Percentiles rank a stretch among this genome's conserved stretches.
These are phyloP conservation scores for Lycophotia porphyrea DNA, from an alignment of 2,888 invertebrate species.

Conservation along the genomic window DNA sequence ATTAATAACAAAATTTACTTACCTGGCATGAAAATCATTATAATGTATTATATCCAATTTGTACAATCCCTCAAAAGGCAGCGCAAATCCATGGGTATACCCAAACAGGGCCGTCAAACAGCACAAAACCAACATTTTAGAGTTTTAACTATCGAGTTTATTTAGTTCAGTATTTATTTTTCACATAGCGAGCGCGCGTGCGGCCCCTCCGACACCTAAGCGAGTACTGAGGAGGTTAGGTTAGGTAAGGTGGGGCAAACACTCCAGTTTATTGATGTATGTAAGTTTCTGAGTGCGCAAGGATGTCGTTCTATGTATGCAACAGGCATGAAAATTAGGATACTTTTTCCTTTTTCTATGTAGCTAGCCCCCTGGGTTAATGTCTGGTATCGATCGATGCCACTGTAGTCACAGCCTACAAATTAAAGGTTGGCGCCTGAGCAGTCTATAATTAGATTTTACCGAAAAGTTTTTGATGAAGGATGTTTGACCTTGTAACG, in stretches of 20 bases:
- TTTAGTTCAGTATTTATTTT: conserved; percentile 22
- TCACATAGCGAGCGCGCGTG: conserved; percentile 37
- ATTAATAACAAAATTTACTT: conserved; percentile 64
- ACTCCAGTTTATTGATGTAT: conserved; percentile 62
- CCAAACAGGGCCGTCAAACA: conserved; percentile 47
- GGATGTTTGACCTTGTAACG: background rate
- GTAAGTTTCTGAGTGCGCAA: conserved; percentile 53
- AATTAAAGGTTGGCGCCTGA: background rate
- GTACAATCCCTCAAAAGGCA: conserved; percentile 85
- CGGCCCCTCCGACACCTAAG: background rate
- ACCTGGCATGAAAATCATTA: conserved; percentile 91
- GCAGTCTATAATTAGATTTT: background rate
- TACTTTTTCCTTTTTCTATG: background rate
- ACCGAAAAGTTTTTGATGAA: background rate
- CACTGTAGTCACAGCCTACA: background rate
- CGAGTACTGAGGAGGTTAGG: conserved; percentile 38
- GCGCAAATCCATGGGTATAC: conserved; percentile 72
- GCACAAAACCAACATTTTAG: conserved; percentile 55
- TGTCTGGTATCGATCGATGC: conserved; percentile 14
- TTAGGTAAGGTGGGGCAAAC: conserved; percentile 16
- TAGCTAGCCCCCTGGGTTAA: background rate
- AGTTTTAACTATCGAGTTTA: conserved; percentile 15
- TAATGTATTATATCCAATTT: conserved; percentile 90
- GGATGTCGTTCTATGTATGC: conserved; percentile 20
- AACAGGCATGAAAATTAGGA: conserved; percentile 41